Percentiles rank a stretch among this genome's conserved stretches.
phyloP scores from a whole-genome alignment of 92 coral and sea anemone species.

The Zoanthus gigantus region DNA sequence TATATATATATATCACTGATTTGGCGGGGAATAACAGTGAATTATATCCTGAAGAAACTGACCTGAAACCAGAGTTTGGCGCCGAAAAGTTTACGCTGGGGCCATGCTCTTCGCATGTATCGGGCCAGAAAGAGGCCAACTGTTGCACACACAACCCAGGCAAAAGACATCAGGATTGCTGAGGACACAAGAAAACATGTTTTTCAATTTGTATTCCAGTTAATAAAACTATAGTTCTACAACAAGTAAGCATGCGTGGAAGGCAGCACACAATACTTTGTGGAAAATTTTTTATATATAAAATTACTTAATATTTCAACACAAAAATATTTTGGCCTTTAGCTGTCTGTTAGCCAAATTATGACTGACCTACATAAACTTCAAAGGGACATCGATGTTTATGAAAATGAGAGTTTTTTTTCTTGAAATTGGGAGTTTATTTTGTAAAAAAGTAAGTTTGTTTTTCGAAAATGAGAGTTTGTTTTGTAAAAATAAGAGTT shows the following conservation, averaged over 20 bases:
- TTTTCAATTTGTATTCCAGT: neutral
- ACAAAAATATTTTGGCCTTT: too few relatives aligned
- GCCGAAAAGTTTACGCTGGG: constrained; percentile 12
- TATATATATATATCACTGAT: neutral
- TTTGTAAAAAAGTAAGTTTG: too few relatives aligned
- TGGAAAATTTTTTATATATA: too few relatives aligned
- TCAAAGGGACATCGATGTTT: too few relatives aligned
- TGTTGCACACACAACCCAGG: constrained; percentile 33
- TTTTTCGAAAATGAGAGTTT: too few relatives aligned
- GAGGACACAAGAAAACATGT: neutral
- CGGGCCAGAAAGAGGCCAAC: constrained; percentile 30
- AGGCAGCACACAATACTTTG: too few relatives aligned
- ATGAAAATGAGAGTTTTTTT: too few relatives aligned
- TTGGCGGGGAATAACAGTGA: neutral
- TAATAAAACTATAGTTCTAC: neutral
- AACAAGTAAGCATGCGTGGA: neutral
- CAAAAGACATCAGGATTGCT: constrained; percentile 47
- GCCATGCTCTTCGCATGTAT: constrained; percentile 39
- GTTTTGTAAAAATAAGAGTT: too few relatives aligned
- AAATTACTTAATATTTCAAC: too few relatives aligned
- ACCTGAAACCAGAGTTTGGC: constrained; percentile 48
- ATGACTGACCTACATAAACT: too few relatives aligned
- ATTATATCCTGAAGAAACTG: neutral
- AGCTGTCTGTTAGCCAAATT: too few relatives aligned
- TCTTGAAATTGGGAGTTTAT: too few relatives aligned